Conservation (phyloP, 2,113 vertebrate genomes). For the Tychaedon coryphoeus region DNA sequence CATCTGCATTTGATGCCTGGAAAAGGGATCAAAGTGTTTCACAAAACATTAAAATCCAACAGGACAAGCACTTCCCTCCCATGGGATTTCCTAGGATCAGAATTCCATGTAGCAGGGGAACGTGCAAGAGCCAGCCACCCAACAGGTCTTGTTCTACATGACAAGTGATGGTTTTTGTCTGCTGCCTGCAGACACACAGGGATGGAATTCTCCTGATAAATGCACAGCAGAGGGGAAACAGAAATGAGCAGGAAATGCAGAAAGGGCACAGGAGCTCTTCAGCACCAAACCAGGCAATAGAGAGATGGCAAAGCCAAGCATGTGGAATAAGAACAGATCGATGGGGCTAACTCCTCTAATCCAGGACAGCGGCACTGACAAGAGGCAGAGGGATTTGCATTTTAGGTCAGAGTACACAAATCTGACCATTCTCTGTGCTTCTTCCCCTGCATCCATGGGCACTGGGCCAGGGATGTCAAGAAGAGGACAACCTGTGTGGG, state of each 20-base stretch:
- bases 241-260: background rate
- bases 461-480: background rate
- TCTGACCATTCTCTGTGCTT: background rate
- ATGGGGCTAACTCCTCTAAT: background rate
- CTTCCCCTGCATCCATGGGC: background rate
- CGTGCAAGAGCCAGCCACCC: background rate
- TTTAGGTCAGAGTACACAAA: background rate
- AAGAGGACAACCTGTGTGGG: background rate
- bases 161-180: background rate
- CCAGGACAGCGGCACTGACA: background rate
- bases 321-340: background rate
- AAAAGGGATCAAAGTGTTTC: background rate
- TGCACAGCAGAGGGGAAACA: background rate
- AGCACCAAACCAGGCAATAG: rapidly evolving
- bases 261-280: background rate
- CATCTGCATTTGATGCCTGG: background rate
- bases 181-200: background rate
- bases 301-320: background rate
- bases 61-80: background rate
- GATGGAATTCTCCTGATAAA: background rate
- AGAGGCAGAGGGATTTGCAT: background rate
- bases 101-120: background rate
- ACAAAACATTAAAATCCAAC: background rate
- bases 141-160: background rate
- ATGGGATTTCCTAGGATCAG: background rate